Percentiles rank a stretch among this genome's conserved stretches.
Conservation (phyloP, 2,888 invertebrate species). For the Ellobium chinense region DNA sequence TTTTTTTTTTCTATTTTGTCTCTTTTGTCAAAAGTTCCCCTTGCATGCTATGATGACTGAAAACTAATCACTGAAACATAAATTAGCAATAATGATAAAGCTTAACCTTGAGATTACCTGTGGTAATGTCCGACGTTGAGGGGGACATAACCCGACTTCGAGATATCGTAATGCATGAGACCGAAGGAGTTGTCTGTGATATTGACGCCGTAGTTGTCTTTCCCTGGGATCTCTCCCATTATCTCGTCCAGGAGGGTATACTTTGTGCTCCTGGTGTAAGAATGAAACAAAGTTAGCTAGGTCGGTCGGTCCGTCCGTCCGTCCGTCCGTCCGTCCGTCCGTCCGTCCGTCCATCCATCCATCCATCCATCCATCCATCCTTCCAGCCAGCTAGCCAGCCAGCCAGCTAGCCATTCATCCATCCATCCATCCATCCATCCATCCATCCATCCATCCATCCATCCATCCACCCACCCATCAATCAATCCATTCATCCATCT, state of each 20-base stretch:
- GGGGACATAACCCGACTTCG: neutral
- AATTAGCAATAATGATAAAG: too few species aligned
- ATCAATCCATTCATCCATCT: neutral
- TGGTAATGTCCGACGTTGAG: slow-evolving; percentile 62
- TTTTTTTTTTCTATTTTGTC: too few species aligned
- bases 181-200: slow-evolving; percentile 54
- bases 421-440: neutral
- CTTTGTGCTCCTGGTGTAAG: neutral
- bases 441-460: neutral
- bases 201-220: slow-evolving; percentile 59
- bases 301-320: neutral
- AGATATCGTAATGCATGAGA: slow-evolving; percentile 7
- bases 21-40: too few species aligned
- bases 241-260: slow-evolving; percentile 56
- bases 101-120: slow-evolving; percentile 46
- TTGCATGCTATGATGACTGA: too few species aligned
- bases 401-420: neutral
- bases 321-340: neutral
- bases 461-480: neutral
- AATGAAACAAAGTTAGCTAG: too few species aligned
- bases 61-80: too few species aligned
- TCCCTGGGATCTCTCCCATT: slow-evolving; percentile 64
- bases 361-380: neutral
- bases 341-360: neutral
- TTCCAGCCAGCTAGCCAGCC: neutral